Evolutionary conservation across 1,140 invertebrate species (phyloP).

Genomic region (Heliconius hewitsoni): DNA sequence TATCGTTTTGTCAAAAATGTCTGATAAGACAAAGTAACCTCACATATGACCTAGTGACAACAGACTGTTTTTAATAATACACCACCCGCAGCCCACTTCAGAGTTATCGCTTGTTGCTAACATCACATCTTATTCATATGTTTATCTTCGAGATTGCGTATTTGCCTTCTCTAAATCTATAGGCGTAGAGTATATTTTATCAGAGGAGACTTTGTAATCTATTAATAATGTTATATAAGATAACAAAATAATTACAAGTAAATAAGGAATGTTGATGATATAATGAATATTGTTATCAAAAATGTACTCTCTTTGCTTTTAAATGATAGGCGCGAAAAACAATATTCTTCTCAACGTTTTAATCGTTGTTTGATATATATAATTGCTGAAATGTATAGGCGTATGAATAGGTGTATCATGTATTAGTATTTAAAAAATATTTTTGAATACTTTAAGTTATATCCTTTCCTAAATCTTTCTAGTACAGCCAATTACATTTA

Average conservation of each 20-base stretch:
- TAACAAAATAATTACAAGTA: neutral
- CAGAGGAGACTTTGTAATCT: neutral
- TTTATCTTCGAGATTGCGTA: slow-evolving; percentile 7
- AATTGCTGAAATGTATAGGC: neutral
- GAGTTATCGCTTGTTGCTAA: slow-evolving; percentile 36
- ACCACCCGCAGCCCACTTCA: slow-evolving; percentile 54
- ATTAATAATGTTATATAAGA: neutral
- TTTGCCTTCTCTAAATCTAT: slow-evolving; percentile 27
- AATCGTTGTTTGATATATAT: neutral
- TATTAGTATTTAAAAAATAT: no score
- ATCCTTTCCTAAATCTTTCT: no score
- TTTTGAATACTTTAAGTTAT: no score
- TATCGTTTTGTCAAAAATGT: slow-evolving; percentile 27
- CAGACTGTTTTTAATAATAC: slow-evolving; percentile 42
- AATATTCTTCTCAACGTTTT: neutral
- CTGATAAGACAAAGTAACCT: slow-evolving; percentile 54
- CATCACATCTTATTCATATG: slow-evolving; percentile 33
- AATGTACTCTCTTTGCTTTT: neutral
- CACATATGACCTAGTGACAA: slow-evolving; percentile 59
- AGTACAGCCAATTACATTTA: no score
- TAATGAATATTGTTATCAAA: neutral
- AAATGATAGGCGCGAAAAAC: neutral
- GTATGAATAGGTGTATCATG: no score
- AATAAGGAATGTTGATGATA: neutral
- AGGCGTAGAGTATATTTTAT: slow-evolving; percentile 25